These are phyloP conservation scores for Drosophila littoralis DNA, from an alignment of 1,140 invertebrate genomes.

Conservation along the genomic window DNA sequence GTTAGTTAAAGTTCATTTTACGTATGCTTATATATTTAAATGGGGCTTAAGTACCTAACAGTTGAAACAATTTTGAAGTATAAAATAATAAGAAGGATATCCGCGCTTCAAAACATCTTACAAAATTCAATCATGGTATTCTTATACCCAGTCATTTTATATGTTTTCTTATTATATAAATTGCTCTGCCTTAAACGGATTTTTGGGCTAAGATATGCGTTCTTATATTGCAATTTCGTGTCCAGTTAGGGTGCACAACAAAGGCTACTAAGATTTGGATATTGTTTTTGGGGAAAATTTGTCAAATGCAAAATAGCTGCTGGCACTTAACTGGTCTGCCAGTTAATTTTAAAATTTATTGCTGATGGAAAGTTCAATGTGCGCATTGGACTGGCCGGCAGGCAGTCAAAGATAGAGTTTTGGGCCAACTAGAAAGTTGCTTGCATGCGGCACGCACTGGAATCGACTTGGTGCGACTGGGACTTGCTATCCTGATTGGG, in stretches of 20 bases:
- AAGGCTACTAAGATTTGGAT: neutral
- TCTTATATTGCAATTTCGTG: neutral
- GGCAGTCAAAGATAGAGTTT: slow-evolving; percentile 36
- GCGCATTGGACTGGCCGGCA: slow-evolving; percentile 48
- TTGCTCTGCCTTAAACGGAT: too few relatives aligned
- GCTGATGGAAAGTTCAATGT: slow-evolving; percentile 68
- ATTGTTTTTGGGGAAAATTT: slow-evolving; percentile 48
- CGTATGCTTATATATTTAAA: too few relatives aligned
- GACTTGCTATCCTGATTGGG: slow-evolving; percentile 74
- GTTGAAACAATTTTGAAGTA: too few relatives aligned
- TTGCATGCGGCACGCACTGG: slow-evolving; percentile 69
- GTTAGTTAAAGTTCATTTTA: too few relatives aligned
- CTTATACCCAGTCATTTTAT: too few relatives aligned
- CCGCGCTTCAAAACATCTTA: too few relatives aligned
- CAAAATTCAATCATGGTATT: too few relatives aligned
- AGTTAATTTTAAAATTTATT: slow-evolving; percentile 64
- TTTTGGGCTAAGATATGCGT: too few relatives aligned
- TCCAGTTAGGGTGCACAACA: neutral
- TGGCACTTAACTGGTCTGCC: slow-evolving; percentile 65
- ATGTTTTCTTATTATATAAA: too few relatives aligned
- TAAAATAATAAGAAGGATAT: too few relatives aligned
- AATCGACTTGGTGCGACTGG: slow-evolving; percentile 38
- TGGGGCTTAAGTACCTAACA: too few relatives aligned
- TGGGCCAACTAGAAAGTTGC: slow-evolving; percentile 71
- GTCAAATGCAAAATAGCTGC: slow-evolving; percentile 69